Evolutionary conservation across 2,888 invertebrate genomes (phyloP), one percentile per base, ranked within the genome.

Genomic region (Eudasyphora cyanicolor): DNA sequence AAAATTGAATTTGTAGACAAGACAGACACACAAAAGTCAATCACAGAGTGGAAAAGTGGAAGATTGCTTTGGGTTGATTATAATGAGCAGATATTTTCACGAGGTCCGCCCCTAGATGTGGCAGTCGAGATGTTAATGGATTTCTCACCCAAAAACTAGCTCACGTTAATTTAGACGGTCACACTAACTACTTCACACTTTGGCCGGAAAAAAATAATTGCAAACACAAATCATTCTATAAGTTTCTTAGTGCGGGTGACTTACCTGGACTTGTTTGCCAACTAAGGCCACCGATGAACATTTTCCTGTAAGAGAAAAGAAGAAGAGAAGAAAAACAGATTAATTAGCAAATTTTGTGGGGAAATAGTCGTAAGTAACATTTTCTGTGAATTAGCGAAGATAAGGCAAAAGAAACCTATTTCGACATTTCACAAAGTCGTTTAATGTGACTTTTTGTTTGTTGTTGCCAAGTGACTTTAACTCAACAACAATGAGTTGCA

Each of bases 181-280:
- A n/a, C 42, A 45, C 76, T 79, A 82, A 82, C 76, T 76, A 82
- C 73, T 76, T 82, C 73, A 79, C 79, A 82, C 79, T 27, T 54
- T 62, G 38, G 19, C 6, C 17, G n/a, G n/a, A 79, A 49, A 17
- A 17, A 14, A 5, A 62, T n/a, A 38, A 29, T 14, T n/a, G 27
- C 10, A 45, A 62, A 62, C 27, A 24, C 14, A n/a, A 69, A 17
- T 8, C n/a, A n/a, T n/a, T n/a, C n/a, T n/a, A n/a, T 17, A 49
- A 45, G 24, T 45, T 49, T 71, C 12, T 19, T 27, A 35, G 7
- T 51, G 27, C 8, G 29, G 27, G 45, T 45, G 60, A 87, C 95
- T 94, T 95, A 99, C 98, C 98, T 96, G 98, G 98, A 95, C 98
- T 98, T 92, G 99, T 99, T 95, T 99, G 99, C 99, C 99, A 99